These are phyloP conservation scores for Caenorhabditis sp. DNA, from an alignment of 2,888 invertebrate species.

Conservation along the genomic window DNA sequence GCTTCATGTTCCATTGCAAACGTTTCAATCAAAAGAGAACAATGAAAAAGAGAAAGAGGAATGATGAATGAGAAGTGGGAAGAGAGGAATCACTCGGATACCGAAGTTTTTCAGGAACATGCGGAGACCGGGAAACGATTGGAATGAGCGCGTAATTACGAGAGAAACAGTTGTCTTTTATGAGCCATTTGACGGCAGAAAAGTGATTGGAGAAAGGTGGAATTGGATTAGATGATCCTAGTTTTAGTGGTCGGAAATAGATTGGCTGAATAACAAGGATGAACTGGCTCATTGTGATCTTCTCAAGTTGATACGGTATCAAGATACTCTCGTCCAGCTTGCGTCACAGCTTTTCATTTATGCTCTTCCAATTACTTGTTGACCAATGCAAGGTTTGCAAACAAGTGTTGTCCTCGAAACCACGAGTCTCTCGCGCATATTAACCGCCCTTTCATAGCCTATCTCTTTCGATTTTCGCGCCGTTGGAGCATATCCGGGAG, in stretches of 20 bases:
- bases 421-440: slow-evolving; percentile 16
- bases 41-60: slow-evolving; percentile 1
- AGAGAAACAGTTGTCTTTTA: slow-evolving; percentile 45
- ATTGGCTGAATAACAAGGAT: neutral
- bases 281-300: no score
- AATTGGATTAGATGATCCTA: neutral
- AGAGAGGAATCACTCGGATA: neutral
- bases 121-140: no score
- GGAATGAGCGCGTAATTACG: no score
- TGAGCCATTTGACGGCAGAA: slow-evolving; percentile 37
- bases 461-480: no score
- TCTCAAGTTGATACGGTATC: no score
- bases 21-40: slow-evolving; percentile 19
- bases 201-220: slow-evolving; percentile 20
- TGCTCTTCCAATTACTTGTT: slow-evolving; percentile 20
- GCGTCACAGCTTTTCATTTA: slow-evolving; percentile 26
- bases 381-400: slow-evolving; percentile 18
- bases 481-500: no score
- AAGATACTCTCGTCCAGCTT: no score
- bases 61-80: neutral
- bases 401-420: slow-evolving; percentile 6
- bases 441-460: no score
- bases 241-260: slow-evolving; percentile 2
- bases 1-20: neutral
- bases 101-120: no score